Evolutionary conservation across 2,113 vertebrate species (phyloP).

Genomic region (Pachycephala philippinensis): DNA sequence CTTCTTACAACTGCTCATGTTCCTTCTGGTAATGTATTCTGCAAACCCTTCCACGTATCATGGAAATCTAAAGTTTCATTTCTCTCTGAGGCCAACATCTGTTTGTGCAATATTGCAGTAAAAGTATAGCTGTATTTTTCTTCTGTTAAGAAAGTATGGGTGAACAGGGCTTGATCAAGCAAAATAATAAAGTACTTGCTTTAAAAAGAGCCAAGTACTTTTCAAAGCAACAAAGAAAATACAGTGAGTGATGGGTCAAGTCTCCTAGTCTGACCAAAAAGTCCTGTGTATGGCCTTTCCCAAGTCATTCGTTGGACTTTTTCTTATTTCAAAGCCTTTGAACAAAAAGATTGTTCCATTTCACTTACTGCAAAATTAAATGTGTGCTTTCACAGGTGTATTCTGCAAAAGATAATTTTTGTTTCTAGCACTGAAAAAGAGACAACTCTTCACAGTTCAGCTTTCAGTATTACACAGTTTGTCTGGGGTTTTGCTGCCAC

Average conservation of each 20-base stretch:
- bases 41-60: not conserved
- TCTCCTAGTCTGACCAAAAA: not conserved
- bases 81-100: conserved; percentile 43
- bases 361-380: not conserved
- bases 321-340: not conserved
- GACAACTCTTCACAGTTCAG: not conserved
- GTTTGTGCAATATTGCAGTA: conserved; percentile 19
- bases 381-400: not conserved
- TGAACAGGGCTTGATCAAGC: not conserved
- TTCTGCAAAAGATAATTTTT: not conserved
- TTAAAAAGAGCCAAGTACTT: not conserved
- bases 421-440: not conserved
- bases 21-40: conserved; percentile 45
- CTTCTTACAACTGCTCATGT: conserved; percentile 5
- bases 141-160: not conserved
- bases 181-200: not conserved
- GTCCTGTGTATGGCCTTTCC: not conserved
- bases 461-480: not conserved
- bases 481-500: not conserved
- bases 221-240: not conserved
- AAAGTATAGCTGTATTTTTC: not conserved
- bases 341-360: not conserved
- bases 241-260: not conserved
- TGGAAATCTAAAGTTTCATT: conserved; percentile 54
- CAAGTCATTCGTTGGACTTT: not conserved